phyloP scores from a whole-genome alignment of 2,888 invertebrate genomes.

The Drosophila rubida region DNA sequence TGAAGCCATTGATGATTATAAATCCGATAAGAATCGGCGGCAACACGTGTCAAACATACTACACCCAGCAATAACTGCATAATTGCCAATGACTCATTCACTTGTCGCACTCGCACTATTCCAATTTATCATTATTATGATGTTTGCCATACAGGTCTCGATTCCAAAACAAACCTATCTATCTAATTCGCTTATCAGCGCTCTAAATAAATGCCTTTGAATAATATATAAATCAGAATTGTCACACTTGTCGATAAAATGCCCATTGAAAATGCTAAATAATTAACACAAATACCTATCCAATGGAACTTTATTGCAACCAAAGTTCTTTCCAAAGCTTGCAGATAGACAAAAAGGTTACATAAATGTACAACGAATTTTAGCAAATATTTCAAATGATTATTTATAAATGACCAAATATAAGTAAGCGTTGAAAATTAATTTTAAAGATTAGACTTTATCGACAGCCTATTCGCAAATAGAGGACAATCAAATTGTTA shows the following conservation, averaged over 20 bases:
- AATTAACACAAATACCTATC: background rate
- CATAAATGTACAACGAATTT: too few species aligned
- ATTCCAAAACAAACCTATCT: background rate
- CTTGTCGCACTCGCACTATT: background rate
- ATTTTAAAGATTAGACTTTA: too few species aligned
- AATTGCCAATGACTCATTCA: conserved; percentile 30
- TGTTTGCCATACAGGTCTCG: background rate
- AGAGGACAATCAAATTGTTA: background rate
- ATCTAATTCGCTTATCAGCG: background rate
- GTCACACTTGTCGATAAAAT: background rate
- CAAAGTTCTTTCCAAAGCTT: too few species aligned
- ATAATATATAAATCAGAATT: background rate
- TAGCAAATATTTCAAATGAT: too few species aligned
- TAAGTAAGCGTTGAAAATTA: too few species aligned
- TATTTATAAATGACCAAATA: too few species aligned
- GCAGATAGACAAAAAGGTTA: too few species aligned
- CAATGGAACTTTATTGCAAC: background rate
- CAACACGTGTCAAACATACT: background rate
- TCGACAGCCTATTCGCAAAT: too few species aligned
- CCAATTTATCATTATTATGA: background rate
- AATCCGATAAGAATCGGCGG: background rate
- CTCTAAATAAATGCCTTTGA: conserved; percentile 1
- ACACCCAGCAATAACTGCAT: conserved; percentile 1
- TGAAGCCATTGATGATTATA: conserved; percentile 4
- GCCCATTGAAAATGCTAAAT: background rate